Base-by-base conservation (phyloP, 1,140 invertebrate species). In the Contarinia nasturtii region DNA sequence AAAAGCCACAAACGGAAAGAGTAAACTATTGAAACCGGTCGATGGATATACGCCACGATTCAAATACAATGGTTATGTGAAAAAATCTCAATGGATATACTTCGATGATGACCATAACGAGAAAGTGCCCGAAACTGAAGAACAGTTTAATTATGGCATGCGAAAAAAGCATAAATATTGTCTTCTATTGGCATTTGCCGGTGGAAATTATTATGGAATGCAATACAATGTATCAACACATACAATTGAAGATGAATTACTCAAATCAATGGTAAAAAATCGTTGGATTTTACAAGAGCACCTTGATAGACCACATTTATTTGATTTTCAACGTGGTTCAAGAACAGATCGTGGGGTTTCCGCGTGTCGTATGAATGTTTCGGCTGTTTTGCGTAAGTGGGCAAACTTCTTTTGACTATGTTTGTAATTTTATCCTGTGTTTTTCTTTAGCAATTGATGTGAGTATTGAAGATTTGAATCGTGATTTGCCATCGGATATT, bases 341-440 rank as follows among this genome's bases (percentile, higher is more conserved):
- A 67, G 95, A 49, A 99, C 95, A 8, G 95, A 98, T 58, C 97
- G 96, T 69, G 86, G 86, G 37, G 93, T 94, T 2, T 91, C 92
- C 2, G 94, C 95, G n/a, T 80, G 80, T 12, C 75, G 86, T 56
- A 92, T 98, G 71, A 75, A 96, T 54, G 77, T 93, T 46, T 95
- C 90, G 41, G 59, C 94, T 14, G 92, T 87, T 72, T 67, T 95
- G 58, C 80, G 86, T 86, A 73, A 77, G 78, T 71, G 57, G 42
- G 50, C 52, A 43, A 22, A 48, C 7, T 20, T 43, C 2, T 50
- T 44, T 37, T 41, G 27, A n/a, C n/a, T 44, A n/a, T 2, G 22
- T 44, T 33, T n/a, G 3, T 50, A 19, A 18, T 37, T 48, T 20
- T 42, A 12, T 27, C 14, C 27, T 44, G 33, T 48, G 46, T 44